Base-by-base conservation (phyloP, 2,888 invertebrate species). In the Prosopocoilus inquinatus region DNA sequence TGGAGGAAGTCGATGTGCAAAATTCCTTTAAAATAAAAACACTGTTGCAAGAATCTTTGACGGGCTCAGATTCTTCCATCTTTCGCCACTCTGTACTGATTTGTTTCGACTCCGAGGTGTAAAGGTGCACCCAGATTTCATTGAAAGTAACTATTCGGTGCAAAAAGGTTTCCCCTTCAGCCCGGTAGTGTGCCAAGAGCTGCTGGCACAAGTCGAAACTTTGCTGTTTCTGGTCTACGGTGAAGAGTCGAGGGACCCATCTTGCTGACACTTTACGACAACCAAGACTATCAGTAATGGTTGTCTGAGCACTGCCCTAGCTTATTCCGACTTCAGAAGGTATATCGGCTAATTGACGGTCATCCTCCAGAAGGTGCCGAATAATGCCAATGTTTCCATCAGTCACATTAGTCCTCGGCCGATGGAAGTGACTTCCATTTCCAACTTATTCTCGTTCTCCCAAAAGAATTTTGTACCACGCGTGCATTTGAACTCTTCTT, bases 231-330 rank as follows among this genome's bases (percentile, higher is more conserved):
- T 47, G 47, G 33, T 47, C 47, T 34, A 12, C 48, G 9, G 35
- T 12, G 12, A 48, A 48, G 48, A 34, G 11, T 11, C 36, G 35
- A 48, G 35, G 48, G 36, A 48, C 36, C 47, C 20, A 47, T 3
- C 48, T 36, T 48, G n/a, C 36, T 16, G 48, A 48, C 35, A 48
- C n/a, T 38, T 46, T 46, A 28, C 46, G 32, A 32, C 32, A 46
- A 46, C 8, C 20, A 20, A 15, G 32, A 46, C 32, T 32, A n/a
- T 46, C 20, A 9, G 46, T 28, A 46, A 46, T 46, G 46, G 9
- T 46, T 46, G 5, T 28, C 11, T 46, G 44, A 15, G 16, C 44
- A 44, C 44, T 46, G 2, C 20, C 9, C 2, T 46, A n/a, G 9
- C 9, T 12, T 38, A 38, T 38, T 38, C 39, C 39, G n/a, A 38